phyloP scores from a whole-genome alignment of 2,113 vertebrate species.

The Pardalotus punctatus region DNA sequence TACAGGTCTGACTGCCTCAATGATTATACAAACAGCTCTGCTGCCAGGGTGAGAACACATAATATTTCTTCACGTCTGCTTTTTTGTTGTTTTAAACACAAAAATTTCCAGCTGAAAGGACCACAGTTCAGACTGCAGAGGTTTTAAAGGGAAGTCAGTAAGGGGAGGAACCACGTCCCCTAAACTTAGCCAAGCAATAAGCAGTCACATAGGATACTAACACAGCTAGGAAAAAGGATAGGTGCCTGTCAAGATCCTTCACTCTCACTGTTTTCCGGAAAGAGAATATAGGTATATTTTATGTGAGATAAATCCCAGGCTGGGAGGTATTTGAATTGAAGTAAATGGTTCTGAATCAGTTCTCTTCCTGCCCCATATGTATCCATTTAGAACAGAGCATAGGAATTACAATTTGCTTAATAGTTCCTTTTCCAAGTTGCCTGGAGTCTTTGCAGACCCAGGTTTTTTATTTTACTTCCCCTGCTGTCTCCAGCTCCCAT shows the following conservation, averaged over 20 bases:
- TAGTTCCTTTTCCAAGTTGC: not conserved
- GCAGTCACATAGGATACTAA: not conserved
- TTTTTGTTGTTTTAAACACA: not conserved
- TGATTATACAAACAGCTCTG: not conserved
- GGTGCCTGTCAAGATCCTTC: not conserved
- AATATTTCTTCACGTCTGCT: not conserved
- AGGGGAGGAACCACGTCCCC: not conserved
- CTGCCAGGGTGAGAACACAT: not conserved
- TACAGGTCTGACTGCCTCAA: not conserved
- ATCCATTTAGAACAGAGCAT: not conserved
- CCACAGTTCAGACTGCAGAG: not conserved
- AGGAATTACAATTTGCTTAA: not conserved
- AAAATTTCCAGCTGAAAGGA: not conserved
- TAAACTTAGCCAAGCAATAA: not conserved
- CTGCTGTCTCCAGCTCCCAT: not conserved
- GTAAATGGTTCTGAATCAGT: not conserved
- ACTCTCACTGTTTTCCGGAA: not conserved
- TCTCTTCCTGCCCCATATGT: rapidly evolving
- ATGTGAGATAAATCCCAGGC: not conserved
- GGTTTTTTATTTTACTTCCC: not conserved
- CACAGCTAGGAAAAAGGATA: not conserved
- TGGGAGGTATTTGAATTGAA: not conserved
- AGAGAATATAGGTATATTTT: not conserved
- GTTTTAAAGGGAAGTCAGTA: not conserved
- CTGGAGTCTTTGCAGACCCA: not conserved